Conservation (phyloP, 1,140 invertebrate species). For the Neodiprion fabricii region DNA sequence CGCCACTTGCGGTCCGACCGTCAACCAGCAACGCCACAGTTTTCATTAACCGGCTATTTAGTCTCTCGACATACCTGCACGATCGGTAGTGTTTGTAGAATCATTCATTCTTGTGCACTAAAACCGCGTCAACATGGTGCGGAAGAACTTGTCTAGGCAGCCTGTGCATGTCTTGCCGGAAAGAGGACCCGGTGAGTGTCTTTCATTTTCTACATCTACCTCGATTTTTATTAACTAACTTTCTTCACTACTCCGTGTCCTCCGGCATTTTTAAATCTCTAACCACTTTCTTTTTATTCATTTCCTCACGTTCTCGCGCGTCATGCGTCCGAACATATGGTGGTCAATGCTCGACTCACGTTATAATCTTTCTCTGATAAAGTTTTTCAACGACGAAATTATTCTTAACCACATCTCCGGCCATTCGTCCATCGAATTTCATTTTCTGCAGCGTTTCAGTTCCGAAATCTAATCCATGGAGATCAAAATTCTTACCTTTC, state of each 20-base stretch:
- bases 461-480: too few relatives aligned
- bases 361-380: too few relatives aligned
- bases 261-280: too few relatives aligned
- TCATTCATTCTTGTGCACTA: constrained; percentile 14
- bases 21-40: constrained; percentile 9
- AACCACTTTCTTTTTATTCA: too few relatives aligned
- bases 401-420: too few relatives aligned
- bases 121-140: constrained; percentile 47
- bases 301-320: too few relatives aligned
- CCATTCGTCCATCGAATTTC: too few relatives aligned
- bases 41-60: constrained; percentile 7
- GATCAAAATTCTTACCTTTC: too few relatives aligned
- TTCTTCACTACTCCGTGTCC: too few relatives aligned
- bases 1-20: constrained; percentile 10
- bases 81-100: constrained; percentile 24
- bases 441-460: too few relatives aligned
- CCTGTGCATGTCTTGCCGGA: constrained; percentile 50
- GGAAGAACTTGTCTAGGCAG: constrained; percentile 47
- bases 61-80: constrained; percentile 6
- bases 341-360: not conserved
- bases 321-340: not conserved
- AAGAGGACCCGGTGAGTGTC: constrained; percentile 57
- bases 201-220: constrained; percentile 5
- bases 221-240: not conserved
- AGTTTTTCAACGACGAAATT: too few relatives aligned